Evolutionary conservation across 2,888 invertebrate species (phyloP).

Genomic region (Epinotia brunnichana): DNA sequence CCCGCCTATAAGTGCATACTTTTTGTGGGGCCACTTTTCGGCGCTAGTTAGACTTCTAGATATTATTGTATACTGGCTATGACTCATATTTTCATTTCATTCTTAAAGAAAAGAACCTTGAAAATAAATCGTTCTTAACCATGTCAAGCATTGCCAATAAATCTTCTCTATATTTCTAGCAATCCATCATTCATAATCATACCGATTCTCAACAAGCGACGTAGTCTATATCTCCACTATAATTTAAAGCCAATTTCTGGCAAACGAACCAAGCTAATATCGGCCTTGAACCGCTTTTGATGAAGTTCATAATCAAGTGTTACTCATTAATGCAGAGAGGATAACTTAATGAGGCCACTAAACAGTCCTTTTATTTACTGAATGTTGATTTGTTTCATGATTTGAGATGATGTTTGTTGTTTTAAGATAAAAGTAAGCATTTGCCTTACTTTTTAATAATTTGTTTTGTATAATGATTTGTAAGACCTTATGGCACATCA

Average conservation of each 20-base stretch:
- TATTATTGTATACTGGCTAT: too few relatives aligned
- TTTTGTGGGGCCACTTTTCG: too few relatives aligned
- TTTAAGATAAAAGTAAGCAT: too few relatives aligned
- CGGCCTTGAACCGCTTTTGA: not conserved
- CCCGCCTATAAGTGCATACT: too few relatives aligned
- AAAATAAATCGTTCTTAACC: constrained; percentile 1
- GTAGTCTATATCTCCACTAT: not conserved
- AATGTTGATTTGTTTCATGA: not conserved
- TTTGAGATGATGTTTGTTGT: too few relatives aligned
- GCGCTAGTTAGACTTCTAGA: too few relatives aligned
- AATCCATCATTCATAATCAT: constrained; percentile 8
- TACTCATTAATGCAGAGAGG: not conserved
- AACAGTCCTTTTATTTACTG: not conserved
- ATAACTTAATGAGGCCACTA: constrained; percentile 9
- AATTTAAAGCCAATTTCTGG: constrained; percentile 4
- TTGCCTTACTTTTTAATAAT: too few relatives aligned
- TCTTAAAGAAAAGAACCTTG: not conserved
- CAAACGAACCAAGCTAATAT: not conserved
- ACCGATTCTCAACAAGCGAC: constrained; percentile 20
- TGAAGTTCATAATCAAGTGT: not conserved
- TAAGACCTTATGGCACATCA: not conserved
- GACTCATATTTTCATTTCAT: not conserved
- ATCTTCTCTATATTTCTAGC: constrained; percentile 4
- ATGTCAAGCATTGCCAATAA: constrained; percentile 13
- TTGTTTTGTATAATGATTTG: too few relatives aligned